Percentiles rank a stretch among this genome's conserved stretches.
Conservation (phyloP, 2,888 invertebrate genomes). For the Thalpophila matura region DNA sequence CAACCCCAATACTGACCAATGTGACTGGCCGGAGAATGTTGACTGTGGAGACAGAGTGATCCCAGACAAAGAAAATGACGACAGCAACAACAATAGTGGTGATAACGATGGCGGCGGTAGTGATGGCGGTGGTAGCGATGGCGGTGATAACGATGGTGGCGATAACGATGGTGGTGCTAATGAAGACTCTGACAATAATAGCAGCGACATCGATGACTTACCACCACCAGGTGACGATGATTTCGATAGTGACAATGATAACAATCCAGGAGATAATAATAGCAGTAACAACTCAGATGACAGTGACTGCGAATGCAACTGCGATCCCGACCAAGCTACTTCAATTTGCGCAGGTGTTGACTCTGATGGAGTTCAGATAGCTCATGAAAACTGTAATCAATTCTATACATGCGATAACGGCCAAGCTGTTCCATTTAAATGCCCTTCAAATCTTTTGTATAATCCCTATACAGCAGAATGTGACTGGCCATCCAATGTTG, state of each 20-base stretch:
- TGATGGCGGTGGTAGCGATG: too few relatives aligned
- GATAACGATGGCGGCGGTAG: too few relatives aligned
- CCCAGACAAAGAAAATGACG: conserved; percentile 12
- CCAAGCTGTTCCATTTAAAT: conserved; percentile 54
- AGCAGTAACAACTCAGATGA: neutral
- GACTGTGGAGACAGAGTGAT: conserved; percentile 67
- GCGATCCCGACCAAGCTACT: conserved; percentile 65
- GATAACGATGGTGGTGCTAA: too few relatives aligned
- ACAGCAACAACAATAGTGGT: neutral
- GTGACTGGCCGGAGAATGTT: conserved; percentile 72
- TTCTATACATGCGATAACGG: conserved; percentile 65
- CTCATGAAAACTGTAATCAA: conserved; percentile 68
- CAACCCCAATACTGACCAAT: conserved; percentile 62
- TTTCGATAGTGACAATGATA: conserved; percentile 1
- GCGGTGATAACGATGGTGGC: too few relatives aligned
- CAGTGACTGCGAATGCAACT: conserved; percentile 45
- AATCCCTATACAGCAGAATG: conserved; percentile 59
- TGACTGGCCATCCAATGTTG: conserved; percentile 64
- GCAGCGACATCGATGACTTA: neutral
- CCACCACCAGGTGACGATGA: conserved; percentile 4
- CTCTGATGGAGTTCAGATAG: conserved; percentile 61
- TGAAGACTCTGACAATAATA: too few relatives aligned
- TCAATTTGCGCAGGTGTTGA: conserved; percentile 62
- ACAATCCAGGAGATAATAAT: neutral
- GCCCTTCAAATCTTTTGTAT: conserved; percentile 56